phyloP scores from a whole-genome alignment of 2,888 invertebrate genomes.

The Drosophila subsilvestris region DNA sequence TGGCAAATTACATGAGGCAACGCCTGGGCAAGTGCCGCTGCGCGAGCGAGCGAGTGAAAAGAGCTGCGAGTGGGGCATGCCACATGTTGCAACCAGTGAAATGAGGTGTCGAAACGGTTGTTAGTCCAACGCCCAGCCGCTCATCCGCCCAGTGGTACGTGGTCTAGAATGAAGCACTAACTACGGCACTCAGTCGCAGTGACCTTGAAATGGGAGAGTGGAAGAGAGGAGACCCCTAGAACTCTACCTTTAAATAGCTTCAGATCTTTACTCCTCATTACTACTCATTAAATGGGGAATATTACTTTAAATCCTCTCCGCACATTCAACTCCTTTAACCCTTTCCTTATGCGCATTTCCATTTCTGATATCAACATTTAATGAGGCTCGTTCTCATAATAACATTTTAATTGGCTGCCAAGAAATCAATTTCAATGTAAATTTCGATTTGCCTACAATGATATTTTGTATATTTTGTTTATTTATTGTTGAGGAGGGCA shows the following conservation, averaged over 20 bases:
- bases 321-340: background rate
- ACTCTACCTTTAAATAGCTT: background rate
- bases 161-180: background rate
- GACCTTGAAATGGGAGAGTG: conserved; percentile 15
- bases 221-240: background rate
- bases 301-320: background rate
- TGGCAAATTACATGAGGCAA: conserved; percentile 77
- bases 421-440: conserved; percentile 40
- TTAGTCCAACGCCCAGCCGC: conserved; percentile 35
- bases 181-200: background rate
- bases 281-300: background rate
- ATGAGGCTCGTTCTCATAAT: conserved; percentile 62
- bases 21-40: conserved; percentile 67
- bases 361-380: conserved; percentile 33
- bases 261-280: too few relatives aligned
- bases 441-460: conserved; percentile 40
- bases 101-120: conserved; percentile 75
- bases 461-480: conserved; percentile 49
- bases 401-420: conserved; percentile 69
- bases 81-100: conserved; percentile 55
- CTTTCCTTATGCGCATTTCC: background rate
- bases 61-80: conserved; percentile 31
- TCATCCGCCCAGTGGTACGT: conserved; percentile 64
- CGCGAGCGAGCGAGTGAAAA: background rate
- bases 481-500: conserved; percentile 46